A percentile compares a stretch with the other conserved stretches of the same genome.
phyloP scores from a whole-genome alignment of 2,113 vertebrate species.

The Scopus umbretta region DNA sequence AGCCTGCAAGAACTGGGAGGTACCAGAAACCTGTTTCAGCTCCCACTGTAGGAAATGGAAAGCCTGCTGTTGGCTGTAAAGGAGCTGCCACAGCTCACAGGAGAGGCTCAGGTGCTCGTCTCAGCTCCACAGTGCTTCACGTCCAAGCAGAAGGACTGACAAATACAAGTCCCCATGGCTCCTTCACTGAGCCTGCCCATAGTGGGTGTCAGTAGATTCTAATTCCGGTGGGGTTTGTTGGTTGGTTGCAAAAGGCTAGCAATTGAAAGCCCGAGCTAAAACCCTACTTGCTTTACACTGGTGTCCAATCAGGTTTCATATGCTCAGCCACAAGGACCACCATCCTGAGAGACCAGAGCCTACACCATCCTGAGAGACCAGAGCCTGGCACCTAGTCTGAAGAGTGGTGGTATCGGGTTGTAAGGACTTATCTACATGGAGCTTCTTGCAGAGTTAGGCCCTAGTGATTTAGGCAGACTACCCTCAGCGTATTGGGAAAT shows the following conservation, averaged over 20 bases:
- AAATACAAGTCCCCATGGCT: neutral
- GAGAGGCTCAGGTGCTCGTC: neutral
- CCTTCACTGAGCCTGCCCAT: neutral
- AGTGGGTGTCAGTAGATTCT: neutral
- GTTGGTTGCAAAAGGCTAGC: neutral
- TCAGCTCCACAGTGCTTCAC: neutral
- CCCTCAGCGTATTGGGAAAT: neutral
- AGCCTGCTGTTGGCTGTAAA: neutral
- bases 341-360: too few species aligned
- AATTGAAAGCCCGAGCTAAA: neutral
- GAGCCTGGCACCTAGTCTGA: neutral
- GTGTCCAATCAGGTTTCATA: neutral
- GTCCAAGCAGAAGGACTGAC: neutral
- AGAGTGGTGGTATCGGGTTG: neutral
- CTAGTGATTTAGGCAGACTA: neutral
- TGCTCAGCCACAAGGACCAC: neutral
- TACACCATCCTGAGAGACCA: neutral
- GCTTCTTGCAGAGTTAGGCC: neutral
- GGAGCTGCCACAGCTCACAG: neutral
- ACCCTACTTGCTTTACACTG: neutral
- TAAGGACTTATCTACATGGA: neutral
- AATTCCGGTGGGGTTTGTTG: neutral
- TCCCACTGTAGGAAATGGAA: neutral
- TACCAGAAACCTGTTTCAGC: neutral
- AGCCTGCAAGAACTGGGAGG: neutral